Base-by-base conservation (phyloP, 1,140 invertebrate genomes). In the Megathymus violae region DNA sequence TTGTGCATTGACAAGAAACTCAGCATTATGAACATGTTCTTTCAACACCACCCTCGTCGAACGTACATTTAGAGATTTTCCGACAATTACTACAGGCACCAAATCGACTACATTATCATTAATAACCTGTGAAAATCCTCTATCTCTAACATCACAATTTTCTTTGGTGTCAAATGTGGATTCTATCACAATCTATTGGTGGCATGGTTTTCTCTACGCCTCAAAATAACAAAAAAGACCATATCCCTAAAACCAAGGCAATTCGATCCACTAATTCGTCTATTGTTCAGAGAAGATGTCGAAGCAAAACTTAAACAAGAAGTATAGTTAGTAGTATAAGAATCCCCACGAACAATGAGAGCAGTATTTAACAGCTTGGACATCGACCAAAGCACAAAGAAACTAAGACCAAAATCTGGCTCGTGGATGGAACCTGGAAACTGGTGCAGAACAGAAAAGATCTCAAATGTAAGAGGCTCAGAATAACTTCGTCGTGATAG, bases 91-190 rank as follows among this genome's bases (percentile, higher is more conserved):
- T n/a, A n/a, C n/a, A n/a, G n/a, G n/a, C n/a, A n/a, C n/a, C n/a
- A n/a, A n/a, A n/a, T n/a, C n/a, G n/a, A n/a, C n/a, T n/a, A n/a
- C n/a, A n/a, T n/a, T n/a, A n/a, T n/a, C n/a, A n/a, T n/a, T n/a
- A n/a, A n/a, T n/a, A n/a, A n/a, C n/a, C n/a, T n/a, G n/a, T n/a
- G n/a, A n/a, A n/a, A n/a, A n/a, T n/a, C n/a, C n/a, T n/a, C n/a
- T n/a, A n/a, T n/a, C n/a, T n/a, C n/a, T n/a, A n/a, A n/a, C n/a
- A n/a, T n/a, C n/a, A n/a, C n/a, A 15, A 62, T 59, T 13, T 56
- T 62, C 4, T 59, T 62, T 10, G 67, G 67, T 4, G 67, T 58
- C 0, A 63, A 70, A 17, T 70, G 63, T 36, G 61, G 62, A 7
- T 40, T 27, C 31, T n/a, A n/a, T n/a, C n/a, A n/a, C n/a, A n/a